phyloP scores from a whole-genome alignment of 2,888 invertebrate genomes.

The Ophonus ardosiacus region DNA sequence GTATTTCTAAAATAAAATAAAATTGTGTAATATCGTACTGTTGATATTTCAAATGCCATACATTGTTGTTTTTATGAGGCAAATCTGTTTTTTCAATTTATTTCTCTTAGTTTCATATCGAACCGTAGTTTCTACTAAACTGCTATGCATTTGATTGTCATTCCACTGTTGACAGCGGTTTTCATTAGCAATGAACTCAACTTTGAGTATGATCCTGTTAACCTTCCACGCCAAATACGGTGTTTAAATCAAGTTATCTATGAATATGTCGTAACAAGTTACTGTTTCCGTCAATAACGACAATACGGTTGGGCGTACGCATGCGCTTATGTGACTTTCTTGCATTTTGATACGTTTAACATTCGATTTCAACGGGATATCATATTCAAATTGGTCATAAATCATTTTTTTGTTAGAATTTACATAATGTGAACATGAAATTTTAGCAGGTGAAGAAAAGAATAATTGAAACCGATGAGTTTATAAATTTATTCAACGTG shows the following conservation, averaged over 20 bases:
- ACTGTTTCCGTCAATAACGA: constrained; percentile 55
- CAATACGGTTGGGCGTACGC: background rate
- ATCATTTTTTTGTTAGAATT: background rate
- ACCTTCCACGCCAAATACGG: constrained; percentile 52
- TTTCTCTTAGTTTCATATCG: no score
- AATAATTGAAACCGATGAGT: background rate
- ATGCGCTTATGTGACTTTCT: background rate
- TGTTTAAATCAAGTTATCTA: constrained; percentile 58
- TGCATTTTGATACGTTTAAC: constrained; percentile 13
- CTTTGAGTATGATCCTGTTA: constrained; percentile 55
- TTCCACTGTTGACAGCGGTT: constrained; percentile 8
- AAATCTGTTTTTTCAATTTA: no score
- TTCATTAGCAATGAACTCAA: constrained; percentile 60
- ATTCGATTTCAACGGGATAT: background rate
- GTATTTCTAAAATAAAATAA: no score
- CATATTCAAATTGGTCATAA: background rate
- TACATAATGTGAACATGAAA: background rate
- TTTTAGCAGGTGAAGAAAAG: background rate
- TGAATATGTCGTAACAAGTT: constrained; percentile 51
- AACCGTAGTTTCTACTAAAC: no score
- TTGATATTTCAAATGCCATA: no score
- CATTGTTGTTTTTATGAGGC: no score
- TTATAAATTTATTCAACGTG: no score
- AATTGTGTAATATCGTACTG: no score
- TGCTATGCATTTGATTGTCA: constrained; percentile 2